Evolutionary conservation across 2,888 invertebrate species (phyloP).

Genomic region (Priocnemis perturbator): DNA sequence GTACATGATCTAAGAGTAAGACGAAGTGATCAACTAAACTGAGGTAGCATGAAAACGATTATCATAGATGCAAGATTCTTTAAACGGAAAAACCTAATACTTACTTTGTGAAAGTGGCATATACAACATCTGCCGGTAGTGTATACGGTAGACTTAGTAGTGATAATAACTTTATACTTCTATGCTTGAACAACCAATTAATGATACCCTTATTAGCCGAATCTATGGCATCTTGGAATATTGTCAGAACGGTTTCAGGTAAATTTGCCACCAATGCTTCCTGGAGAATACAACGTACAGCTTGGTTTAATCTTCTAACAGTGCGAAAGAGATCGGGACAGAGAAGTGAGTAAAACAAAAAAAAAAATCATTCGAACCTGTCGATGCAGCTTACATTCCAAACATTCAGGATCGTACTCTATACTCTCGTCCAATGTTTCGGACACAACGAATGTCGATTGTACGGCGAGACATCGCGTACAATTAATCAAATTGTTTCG

Average conservation of each 20-base stretch:
- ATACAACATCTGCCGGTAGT: constrained; percentile 91
- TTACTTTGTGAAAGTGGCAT: constrained; percentile 92
- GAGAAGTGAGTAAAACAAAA: background rate
- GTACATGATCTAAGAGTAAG: too few relatives aligned
- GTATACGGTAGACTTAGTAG: constrained; percentile 90
- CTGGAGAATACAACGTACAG: constrained; percentile 74
- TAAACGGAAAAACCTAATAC: constrained; percentile 68
- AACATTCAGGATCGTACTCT: constrained; percentile 90
- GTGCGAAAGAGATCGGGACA: background rate
- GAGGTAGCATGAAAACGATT: too few relatives aligned
- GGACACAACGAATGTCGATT: constrained; percentile 88
- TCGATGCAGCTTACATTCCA: constrained; percentile 91
- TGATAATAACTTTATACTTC: constrained; percentile 87
- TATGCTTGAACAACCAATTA: constrained; percentile 92
- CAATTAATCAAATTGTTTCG: constrained; percentile 94
- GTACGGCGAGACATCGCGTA: constrained; percentile 92
- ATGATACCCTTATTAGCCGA: constrained; percentile 93
- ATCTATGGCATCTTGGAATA: constrained; percentile 95
- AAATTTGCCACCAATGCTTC: constrained; percentile 91
- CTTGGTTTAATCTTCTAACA: constrained; percentile 3
- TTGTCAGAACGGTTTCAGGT: constrained; percentile 91
- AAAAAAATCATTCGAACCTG: constrained; percentile 78
- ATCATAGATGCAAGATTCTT: too few relatives aligned
- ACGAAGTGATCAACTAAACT: too few relatives aligned
- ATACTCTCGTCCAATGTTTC: constrained; percentile 83